Conservation (phyloP, 1,140 invertebrate genomes). For the Drosophila asahinai region DNA sequence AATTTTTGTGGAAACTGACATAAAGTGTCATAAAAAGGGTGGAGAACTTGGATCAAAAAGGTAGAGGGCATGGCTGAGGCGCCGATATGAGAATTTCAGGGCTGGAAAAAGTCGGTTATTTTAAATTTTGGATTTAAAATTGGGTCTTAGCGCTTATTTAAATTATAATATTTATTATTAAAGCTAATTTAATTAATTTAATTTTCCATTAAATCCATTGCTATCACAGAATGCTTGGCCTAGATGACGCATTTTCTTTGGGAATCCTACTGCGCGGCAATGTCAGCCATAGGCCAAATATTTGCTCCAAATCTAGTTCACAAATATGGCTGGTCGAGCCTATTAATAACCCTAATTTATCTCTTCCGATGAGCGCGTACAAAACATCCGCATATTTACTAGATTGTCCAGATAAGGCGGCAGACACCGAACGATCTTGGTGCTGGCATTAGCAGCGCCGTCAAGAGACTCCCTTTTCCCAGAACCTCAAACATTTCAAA, state of each 20-base stretch:
- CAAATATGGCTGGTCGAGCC: constrained; percentile 17
- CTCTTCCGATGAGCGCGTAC: constrained; percentile 8
- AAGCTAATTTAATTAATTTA: too few species aligned
- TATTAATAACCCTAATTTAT: constrained; percentile 47
- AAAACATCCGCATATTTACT: constrained; percentile 53
- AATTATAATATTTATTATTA: not conserved
- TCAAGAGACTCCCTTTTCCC: constrained; percentile 29
- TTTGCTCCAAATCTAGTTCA: constrained; percentile 45
- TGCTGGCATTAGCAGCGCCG: constrained; percentile 5
- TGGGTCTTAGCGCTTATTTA: not conserved
- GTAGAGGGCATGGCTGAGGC: not conserved
- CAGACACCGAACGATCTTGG: constrained; percentile 39
- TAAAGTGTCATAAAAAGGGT: not conserved
- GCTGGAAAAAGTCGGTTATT: not conserved
- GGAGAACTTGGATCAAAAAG: not conserved
- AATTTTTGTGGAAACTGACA: not conserved
- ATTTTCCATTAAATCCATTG: too few species aligned
- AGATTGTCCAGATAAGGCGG: constrained; percentile 16
- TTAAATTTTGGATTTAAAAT: not conserved
- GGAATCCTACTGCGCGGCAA: constrained; percentile 3
- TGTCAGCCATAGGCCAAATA: constrained; percentile 27
- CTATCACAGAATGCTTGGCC: not conserved
- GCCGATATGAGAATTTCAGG: not conserved
- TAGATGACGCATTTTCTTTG: constrained; percentile 5
- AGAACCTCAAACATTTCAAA: constrained; percentile 43